These are phyloP conservation scores for Lymantria dispar DNA, from an alignment of 2,888 invertebrate genomes.

Conservation along the genomic window DNA sequence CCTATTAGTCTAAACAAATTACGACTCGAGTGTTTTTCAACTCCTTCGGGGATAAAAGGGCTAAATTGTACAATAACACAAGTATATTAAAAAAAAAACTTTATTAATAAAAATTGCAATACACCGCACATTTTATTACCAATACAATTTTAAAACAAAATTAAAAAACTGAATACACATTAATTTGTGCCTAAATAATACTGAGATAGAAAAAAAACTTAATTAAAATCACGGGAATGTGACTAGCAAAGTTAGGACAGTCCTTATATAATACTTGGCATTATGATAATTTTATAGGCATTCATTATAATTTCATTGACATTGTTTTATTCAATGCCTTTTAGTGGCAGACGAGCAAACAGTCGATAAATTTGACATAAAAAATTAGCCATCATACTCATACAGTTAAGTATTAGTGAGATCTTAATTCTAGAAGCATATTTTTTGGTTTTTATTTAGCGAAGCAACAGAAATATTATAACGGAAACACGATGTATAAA, in stretches of 20 bases:
- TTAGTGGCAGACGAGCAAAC: no score
- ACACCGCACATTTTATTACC: not conserved
- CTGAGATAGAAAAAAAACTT: slow-evolving; percentile 3
- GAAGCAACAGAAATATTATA: no score
- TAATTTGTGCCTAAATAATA: slow-evolving; percentile 2
- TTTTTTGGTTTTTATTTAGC: no score
- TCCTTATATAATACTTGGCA: not conserved
- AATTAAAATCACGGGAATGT: slow-evolving; percentile 50
- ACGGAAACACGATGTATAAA: no score
- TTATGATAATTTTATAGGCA: not conserved
- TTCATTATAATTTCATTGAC: not conserved
- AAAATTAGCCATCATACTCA: no score
- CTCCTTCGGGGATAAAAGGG: no score
- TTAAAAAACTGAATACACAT: no score
- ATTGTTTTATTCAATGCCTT: no score
- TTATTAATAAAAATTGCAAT: not conserved
- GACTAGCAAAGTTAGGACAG: slow-evolving; percentile 44
- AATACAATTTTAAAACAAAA: not conserved
- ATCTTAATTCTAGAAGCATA: not conserved
- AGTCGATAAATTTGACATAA: no score
- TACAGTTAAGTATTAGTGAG: not conserved
- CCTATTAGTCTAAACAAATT: no score
- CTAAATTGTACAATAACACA: no score
- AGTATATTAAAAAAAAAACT: not conserved
- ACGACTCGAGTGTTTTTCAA: no score